Evolutionary conservation across 1,140 invertebrate genomes (phyloP), one percentile per base, ranked within the genome.

Genomic region (Spodoptera frugiperda): DNA sequence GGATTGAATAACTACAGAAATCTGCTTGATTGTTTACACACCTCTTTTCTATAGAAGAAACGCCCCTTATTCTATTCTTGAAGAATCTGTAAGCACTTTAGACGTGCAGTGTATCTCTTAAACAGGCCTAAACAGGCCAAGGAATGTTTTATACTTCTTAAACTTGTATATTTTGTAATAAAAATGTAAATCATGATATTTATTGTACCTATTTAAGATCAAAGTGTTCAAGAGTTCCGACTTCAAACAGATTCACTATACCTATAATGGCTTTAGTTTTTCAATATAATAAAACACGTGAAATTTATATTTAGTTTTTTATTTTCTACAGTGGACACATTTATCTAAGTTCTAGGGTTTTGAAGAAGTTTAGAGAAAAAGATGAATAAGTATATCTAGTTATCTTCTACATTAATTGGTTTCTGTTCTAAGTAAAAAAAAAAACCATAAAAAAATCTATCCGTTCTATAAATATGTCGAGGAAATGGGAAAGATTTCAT

Each of bases 211-310:
- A 48, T 14, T 21, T 72, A 73, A 73, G 55, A 73, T 73, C 14
- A 61, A 73, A 73, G 71, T 73, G 71, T 73, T 73, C 71, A 73
- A 59, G 46, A 73, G 54, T 61, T 73, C 55, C 55, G 55, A 73
- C 54, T 61, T 73, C 71, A 73, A 73, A 44, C 59, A 61, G 4
- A 73, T 73, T 61, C 54, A 73, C 55, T 73, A 61, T 73, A 61
- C 71, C 55, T 73, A 59, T 73, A 73, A 44, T 49, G 63, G 72
- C 77, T 78, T 78, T 68, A 70, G 72, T 75, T 78, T 67, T 68
- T 78, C 70, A 78, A 39, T 55, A 74, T 49, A 76, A 76, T 76
- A 76, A 76, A 76, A 67, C 61, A 67, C 46, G 14, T 51, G 68
- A 71, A 71, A 53, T 44, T 53, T 14, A 74, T 25, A 14, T 61